Conservation (phyloP, 1,140 invertebrate species). For the Diprion similis region DNA sequence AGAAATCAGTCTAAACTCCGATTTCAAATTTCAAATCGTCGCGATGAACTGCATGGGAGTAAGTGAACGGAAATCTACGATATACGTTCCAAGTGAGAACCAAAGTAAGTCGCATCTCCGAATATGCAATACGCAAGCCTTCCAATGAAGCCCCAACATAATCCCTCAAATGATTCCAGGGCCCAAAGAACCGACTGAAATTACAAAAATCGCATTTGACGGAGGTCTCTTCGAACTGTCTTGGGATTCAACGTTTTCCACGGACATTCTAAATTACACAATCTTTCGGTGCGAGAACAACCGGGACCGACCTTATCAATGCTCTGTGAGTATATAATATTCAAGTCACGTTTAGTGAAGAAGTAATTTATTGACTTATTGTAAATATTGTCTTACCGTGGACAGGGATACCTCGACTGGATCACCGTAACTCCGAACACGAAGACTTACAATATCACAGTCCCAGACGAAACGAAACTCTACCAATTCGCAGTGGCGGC, state of each 20-base stretch:
- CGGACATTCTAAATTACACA: constrained; percentile 60
- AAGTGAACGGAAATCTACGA: constrained; percentile 59
- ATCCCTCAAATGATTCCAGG: constrained; percentile 42
- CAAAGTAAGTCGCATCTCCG: constrained; percentile 53
- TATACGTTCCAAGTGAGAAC: constrained; percentile 62
- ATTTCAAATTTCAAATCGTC: not conserved
- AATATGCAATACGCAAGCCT: not conserved
- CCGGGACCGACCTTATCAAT: constrained; percentile 57
- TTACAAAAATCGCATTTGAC: constrained; percentile 67
- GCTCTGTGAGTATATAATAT: constrained; percentile 49
- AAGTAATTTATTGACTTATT: not conserved
- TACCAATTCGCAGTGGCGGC: constrained; percentile 71
- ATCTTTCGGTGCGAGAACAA: constrained; percentile 70
- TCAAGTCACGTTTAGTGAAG: too few species aligned
- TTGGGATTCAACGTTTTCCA: constrained; percentile 59
- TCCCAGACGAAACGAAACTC: constrained; percentile 41
- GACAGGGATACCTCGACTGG: not conserved
- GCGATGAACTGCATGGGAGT: constrained; percentile 63
- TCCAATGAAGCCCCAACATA: too few species aligned
- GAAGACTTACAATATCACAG: constrained; percentile 45
- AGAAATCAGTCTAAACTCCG: constrained; percentile 32
- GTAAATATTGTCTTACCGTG: not conserved
- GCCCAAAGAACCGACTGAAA: constrained; percentile 54
- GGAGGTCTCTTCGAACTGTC: constrained; percentile 68
- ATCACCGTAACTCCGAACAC: constrained; percentile 36